These are phyloP conservation scores for Callimorpha dominula DNA, from an alignment of 2,888 invertebrate genomes.

Conservation along the genomic window DNA sequence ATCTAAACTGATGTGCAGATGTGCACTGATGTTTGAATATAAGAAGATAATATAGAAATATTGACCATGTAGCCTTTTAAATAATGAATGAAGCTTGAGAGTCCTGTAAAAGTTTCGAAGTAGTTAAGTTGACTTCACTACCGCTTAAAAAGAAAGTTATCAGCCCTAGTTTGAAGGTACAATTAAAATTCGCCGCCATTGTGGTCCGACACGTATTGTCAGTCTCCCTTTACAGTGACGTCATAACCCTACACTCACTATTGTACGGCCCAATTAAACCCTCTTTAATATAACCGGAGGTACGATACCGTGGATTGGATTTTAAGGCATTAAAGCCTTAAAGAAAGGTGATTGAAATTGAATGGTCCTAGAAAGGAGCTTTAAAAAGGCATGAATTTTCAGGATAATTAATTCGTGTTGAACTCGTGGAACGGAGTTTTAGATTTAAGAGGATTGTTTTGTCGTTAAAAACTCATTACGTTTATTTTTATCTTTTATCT, in stretches of 20 bases:
- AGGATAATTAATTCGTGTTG: constrained; percentile 40
- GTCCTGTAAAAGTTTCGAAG: too few relatives aligned
- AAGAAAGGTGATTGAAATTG: constrained; percentile 51
- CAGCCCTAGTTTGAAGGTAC: constrained; percentile 30
- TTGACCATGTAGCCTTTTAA: not conserved
- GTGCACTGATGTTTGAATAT: not conserved
- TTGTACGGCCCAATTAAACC: constrained; percentile 73
- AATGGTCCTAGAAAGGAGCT: constrained; percentile 36
- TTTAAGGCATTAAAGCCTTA: constrained; percentile 62
- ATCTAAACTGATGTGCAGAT: not conserved
- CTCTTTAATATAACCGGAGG: constrained; percentile 61
- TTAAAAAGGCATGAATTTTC: constrained; percentile 37
- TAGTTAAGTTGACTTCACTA: not conserved
- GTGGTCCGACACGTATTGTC: constrained; percentile 66
- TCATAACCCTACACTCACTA: constrained; percentile 63
- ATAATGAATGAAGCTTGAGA: not conserved
- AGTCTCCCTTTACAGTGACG: constrained; percentile 54
- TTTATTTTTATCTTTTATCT: not conserved
- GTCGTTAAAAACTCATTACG: not conserved
- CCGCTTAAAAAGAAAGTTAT: not conserved
- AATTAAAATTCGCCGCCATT: constrained; percentile 70
- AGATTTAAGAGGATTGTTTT: constrained; percentile 5
- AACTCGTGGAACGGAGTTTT: constrained; percentile 13
- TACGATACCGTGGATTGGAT: constrained; percentile 70
- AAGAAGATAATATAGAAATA: not conserved